A percentile compares a stretch with the other conserved stretches of the same genome.
Evolutionary conservation across 2,113 vertebrate genomes (phyloP).

Genomic region (Passer montanus): DNA sequence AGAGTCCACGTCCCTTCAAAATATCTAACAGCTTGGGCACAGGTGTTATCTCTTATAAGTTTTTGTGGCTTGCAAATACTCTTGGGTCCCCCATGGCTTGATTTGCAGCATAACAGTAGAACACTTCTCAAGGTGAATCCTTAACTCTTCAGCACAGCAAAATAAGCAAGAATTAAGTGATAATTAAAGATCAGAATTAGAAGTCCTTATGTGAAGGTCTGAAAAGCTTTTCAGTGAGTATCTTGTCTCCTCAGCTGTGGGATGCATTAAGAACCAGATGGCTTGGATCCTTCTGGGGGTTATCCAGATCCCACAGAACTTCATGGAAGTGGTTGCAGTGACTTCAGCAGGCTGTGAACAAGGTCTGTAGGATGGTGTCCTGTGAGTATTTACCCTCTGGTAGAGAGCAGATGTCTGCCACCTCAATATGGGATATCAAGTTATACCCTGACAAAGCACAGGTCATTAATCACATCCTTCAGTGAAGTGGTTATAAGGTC

Average conservation of each 20-base stretch:
- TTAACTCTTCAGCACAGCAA: not conserved
- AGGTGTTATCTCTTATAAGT: not conserved
- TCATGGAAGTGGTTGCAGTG: not conserved
- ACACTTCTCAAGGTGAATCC: not conserved
- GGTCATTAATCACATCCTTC: slow-evolving; percentile 38
- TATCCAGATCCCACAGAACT: not conserved
- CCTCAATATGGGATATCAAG: not conserved
- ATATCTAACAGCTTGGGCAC: not conserved
- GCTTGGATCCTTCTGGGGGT: not conserved
- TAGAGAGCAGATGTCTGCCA: not conserved
- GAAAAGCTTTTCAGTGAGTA: not conserved
- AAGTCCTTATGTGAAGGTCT: not conserved
- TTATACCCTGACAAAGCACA: slow-evolving; percentile 2
- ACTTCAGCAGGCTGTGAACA: not conserved
- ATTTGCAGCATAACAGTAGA: not conserved
- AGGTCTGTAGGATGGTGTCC: not conserved
- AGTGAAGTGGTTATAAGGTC: slow-evolving; percentile 36
- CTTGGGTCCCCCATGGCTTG: not conserved
- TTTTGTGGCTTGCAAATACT: not conserved
- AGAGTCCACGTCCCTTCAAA: not conserved
- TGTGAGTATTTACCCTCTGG: not conserved
- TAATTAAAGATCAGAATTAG: not conserved
- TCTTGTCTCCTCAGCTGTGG: not conserved
- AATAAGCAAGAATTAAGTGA: not conserved
- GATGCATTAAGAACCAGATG: not conserved